Conservation (phyloP, 1,140 invertebrate species). For the Elymnias hypermnestra region DNA sequence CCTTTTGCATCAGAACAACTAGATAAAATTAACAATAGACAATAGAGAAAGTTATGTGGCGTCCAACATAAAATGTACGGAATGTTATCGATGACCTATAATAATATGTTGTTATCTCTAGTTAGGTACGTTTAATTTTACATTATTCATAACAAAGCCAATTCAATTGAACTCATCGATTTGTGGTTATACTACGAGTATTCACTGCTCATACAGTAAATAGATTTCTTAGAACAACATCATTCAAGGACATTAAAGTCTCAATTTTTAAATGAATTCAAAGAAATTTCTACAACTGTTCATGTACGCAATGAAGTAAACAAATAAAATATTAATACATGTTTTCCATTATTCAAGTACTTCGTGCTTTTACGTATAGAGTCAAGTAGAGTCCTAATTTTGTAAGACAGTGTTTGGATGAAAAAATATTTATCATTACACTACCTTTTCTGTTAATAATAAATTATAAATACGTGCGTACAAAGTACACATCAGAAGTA, state of each 20-base stretch:
- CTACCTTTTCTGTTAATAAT: no score
- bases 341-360: no score
- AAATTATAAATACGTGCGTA: no score
- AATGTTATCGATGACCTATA: slow-evolving; percentile 16
- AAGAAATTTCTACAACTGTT: neutral
- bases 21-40: slow-evolving; percentile 3
- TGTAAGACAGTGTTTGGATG: no score
- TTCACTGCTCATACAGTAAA: neutral
- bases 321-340: no score
- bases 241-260: neutral
- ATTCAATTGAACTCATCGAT: neutral
- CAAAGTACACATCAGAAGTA: no score
- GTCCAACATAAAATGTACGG: neutral
- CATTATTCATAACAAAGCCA: neutral
- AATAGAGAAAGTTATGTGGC: slow-evolving; percentile 7
- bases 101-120: slow-evolving; percentile 11
- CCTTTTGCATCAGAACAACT: neutral
- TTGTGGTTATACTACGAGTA: neutral
- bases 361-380: no score
- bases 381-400: no score
- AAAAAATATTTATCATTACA: no score
- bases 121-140: neutral
- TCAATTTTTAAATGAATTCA: neutral
- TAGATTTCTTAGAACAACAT: neutral
- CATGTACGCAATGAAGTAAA: no score